Base-by-base conservation (phyloP, 2,888 invertebrate genomes). In the Aporophyla nigra region DNA sequence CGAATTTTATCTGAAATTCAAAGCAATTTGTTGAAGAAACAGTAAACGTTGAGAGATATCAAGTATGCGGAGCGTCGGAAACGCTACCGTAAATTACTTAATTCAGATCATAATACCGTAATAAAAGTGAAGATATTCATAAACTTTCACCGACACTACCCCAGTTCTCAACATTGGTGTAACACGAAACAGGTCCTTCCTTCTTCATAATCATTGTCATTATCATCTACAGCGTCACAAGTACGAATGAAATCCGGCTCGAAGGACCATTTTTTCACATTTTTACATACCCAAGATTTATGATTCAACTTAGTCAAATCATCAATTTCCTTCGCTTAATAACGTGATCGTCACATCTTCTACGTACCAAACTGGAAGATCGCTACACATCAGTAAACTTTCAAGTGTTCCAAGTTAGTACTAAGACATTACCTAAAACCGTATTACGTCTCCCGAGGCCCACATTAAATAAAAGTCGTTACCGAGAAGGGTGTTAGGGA, bases 391-490 rank as follows among this genome's bases (percentile, higher is more conserved):
- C 43, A n/a, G 46, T 53, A 62, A 71, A 74, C 58, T 70, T 72
- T 61, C 46, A 71, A 74, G 16, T n/a, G 61, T 40, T 62, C 14
- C 61, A 68, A 51, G 51, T 51, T 58, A 58, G 12, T 24, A 58
- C 46, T 33, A 63, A 43, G 49, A 65, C 24, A 54, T 84, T 68
- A 67, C 49, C 65, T 71, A 33, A 68, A 59, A 63, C 69, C 66
- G 59, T 73, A 72, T 81, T 58, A 79, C 54, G 40, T 49, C 46
- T 59, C 71, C 54, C 14, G 14, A 43, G 59, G 70, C 72, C 71
- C 76, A 59, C 63, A 77, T 82, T 67, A 86, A 80, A 78, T 72
- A 82, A 79, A 84, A 71, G 62, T 79, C 59, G 73, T 71, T 86
- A 82, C 80, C 80, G 56, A 66, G 71, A 75, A 77, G 56, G 71